Evolutionary conservation across 2,888 invertebrate species (phyloP), one percentile per base, ranked within the genome.

Genomic region (Tortricodes alternella): DNA sequence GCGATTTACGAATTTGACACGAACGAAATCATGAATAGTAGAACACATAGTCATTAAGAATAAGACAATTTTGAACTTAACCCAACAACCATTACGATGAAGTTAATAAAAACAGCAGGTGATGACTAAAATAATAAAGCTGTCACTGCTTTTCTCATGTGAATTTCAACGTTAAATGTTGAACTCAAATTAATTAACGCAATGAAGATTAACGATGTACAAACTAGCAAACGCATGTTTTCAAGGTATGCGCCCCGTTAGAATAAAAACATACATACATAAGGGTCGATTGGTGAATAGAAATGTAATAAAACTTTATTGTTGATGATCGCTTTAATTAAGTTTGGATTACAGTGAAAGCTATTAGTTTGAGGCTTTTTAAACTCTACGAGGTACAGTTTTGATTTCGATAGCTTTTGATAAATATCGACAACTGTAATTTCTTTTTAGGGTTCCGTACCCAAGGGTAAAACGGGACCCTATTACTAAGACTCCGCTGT

Each of bases 181-280:
- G 13, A 41, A 35, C 8, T 21, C 49, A 37, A 56, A 44, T 44
- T 50, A 43, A 27, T 49, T 39, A 50, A 56, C 37, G 37, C 46
- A 44, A 56, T 29, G 23, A 38, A 49, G 49, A 55, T 49, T 49
- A 55, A 56, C 32, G 56, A 44, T 38, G 23, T 19, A 37, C 19
- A 38, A 38, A 56, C 21, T 16, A 19, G 7, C 7, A 11, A 56
- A 56, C 56, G 50, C 44, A 56, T 56, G 56, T 56, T 49, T 39
- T 6, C 15, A 5, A 35, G 35, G 1, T 8, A 44, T 21, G 37
- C 27, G n/a, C 27, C 8, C 27, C n/a, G n/a, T n/a, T 5, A 8
- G 27, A 38, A 21, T 23, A 35, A 23, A 16, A 32, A 18, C 27
- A 53, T 18, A 53, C 13, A 46, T 24, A 53, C 46, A 53, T 41